Evolutionary conservation across 2,797 vertebrate genomes (phyloP).

Genomic region (Leptoclinus maculatus): DNA sequence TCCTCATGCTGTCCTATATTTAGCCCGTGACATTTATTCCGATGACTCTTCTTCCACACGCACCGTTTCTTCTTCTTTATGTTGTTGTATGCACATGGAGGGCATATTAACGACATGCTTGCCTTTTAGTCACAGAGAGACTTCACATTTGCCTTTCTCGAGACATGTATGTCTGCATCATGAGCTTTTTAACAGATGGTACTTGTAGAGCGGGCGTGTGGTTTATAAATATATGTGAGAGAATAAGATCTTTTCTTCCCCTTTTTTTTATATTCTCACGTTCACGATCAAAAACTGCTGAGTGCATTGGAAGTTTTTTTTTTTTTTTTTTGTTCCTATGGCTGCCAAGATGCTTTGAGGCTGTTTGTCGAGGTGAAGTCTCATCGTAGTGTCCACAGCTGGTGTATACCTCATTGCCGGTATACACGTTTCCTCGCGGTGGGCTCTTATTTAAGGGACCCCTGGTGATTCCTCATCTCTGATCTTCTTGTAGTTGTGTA

Average conservation of each 20-base stretch:
- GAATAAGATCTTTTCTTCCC: constrained; percentile 26
- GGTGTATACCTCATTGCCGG: constrained; percentile 71
- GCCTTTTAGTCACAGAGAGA: constrained; percentile 76
- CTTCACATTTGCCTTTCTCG: constrained; percentile 76
- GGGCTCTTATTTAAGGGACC: constrained; percentile 33
- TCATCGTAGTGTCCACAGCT: constrained; percentile 28
- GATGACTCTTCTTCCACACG: constrained; percentile 43
- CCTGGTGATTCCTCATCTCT: constrained; percentile 15
- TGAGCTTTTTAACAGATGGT: constrained; percentile 47
- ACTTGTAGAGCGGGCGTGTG: constrained; percentile 36
- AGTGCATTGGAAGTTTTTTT: constrained; percentile 26
- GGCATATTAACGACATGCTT: constrained; percentile 66
- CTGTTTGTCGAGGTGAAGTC: constrained; percentile 26
- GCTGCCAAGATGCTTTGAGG: constrained; percentile 44
- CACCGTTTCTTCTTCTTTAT: constrained; percentile 27
- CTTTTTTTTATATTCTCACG: constrained; percentile 22
- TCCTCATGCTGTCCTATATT: constrained; percentile 46
- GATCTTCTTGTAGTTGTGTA: constrained; percentile 48
- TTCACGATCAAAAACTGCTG: constrained; percentile 31
- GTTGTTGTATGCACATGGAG: constrained; percentile 53
- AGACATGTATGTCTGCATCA: constrained; percentile 60
- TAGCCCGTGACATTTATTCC: constrained; percentile 26
- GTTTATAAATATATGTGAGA: constrained; percentile 34
- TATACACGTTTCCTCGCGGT: constrained; percentile 34
- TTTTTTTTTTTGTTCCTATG: constrained; percentile 6